Evolutionary conservation across 1,140 invertebrate genomes (phyloP).

Genomic region (Ruditapes philippinarum): DNA sequence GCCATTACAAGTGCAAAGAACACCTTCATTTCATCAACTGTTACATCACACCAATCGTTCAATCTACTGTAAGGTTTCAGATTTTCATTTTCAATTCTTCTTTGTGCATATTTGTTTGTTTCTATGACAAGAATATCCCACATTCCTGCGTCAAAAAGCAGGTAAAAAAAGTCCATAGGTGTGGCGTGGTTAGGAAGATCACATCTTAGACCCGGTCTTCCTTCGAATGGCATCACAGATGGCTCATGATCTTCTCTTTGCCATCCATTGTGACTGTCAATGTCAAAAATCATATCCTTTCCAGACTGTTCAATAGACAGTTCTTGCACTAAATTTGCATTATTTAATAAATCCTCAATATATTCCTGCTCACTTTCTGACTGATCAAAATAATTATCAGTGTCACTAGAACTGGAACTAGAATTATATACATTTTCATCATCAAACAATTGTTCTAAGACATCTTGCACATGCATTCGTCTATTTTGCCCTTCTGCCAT

Average conservation of each 20-base stretch:
- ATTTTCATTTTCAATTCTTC: neutral
- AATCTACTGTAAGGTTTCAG: neutral
- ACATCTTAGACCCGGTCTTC: neutral
- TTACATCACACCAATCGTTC: neutral
- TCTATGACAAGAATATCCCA: neutral
- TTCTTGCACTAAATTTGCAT: too few species aligned
- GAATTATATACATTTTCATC: too few species aligned
- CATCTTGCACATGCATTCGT: too few species aligned
- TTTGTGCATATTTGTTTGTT: neutral
- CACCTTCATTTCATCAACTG: neutral
- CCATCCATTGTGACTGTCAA: neutral
- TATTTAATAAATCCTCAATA: too few species aligned
- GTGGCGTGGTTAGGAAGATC: neutral
- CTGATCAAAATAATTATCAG: too few species aligned
- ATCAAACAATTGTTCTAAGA: too few species aligned
- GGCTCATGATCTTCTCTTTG: neutral
- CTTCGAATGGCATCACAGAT: neutral
- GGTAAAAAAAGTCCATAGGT: neutral
- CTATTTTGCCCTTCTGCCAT: too few species aligned
- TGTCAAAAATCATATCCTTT: too few species aligned
- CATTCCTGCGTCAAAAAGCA: neutral
- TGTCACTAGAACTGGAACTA: too few species aligned
- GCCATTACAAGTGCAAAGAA: neutral
- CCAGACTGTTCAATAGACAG: too few species aligned
- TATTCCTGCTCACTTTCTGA: too few species aligned